A percentile compares a stretch with the other conserved stretches of the same genome.
These are phyloP conservation scores for Odontamblyopus rebecca DNA, from an alignment of 2,797 vertebrate genomes.

Conservation along the genomic window DNA sequence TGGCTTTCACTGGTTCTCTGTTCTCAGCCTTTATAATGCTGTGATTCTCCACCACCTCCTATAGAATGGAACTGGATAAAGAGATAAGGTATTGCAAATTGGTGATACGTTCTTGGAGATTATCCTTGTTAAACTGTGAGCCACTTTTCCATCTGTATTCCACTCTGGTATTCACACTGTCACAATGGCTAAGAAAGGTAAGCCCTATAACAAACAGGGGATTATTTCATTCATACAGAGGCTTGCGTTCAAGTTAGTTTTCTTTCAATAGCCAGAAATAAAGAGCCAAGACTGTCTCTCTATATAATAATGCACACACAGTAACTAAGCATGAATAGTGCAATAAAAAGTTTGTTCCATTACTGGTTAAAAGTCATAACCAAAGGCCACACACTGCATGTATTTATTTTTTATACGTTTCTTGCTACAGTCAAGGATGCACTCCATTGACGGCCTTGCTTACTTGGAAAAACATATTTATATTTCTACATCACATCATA, in stretches of 20 bases:
- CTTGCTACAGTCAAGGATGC: no score
- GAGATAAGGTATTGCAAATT: slow-evolving; percentile 56
- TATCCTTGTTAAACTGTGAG: slow-evolving; percentile 61
- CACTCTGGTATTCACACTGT: slow-evolving; percentile 34
- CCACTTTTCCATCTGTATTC: slow-evolving; percentile 47
- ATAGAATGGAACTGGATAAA: slow-evolving; percentile 44
- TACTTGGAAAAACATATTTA: no score
- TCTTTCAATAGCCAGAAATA: neutral
- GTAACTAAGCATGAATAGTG: no score
- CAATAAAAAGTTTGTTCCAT: no score
- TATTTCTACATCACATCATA: no score
- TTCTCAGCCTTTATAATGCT: slow-evolving; percentile 26
- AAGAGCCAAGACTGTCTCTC: no score
- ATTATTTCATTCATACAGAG: slow-evolving; percentile 34
- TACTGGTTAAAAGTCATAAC: no score
- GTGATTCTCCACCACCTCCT: slow-evolving; percentile 24
- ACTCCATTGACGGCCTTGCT: no score
- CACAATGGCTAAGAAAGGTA: slow-evolving; percentile 52
- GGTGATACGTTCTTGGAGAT: slow-evolving; percentile 61
- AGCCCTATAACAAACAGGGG: slow-evolving; percentile 44
- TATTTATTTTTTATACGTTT: no score
- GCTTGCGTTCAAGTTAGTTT: neutral
- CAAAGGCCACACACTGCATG: no score
- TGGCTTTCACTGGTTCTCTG: slow-evolving; percentile 4
- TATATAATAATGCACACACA: no score